phyloP scores from a whole-genome alignment of 2,888 invertebrate species.

The Tiphia femorata region DNA sequence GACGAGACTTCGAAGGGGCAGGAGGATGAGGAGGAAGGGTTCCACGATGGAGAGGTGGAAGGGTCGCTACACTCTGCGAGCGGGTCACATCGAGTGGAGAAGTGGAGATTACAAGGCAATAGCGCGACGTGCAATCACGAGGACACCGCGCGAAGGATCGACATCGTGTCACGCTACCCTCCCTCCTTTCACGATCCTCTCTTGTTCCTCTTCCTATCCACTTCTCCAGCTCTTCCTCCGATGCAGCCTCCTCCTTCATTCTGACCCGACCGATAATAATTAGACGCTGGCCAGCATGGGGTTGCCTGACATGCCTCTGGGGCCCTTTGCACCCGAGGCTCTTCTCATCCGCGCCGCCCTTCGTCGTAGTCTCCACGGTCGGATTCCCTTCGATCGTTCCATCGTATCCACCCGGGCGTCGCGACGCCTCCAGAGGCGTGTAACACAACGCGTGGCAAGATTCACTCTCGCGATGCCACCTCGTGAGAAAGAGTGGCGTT shows the following conservation, averaged over 20 bases:
- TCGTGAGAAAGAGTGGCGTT: too few species aligned
- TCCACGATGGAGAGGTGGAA: slow-evolving; percentile 7
- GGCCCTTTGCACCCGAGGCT: slow-evolving; percentile 30
- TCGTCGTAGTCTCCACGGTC: too few species aligned
- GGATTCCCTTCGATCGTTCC: too few species aligned
- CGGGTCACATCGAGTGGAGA: slow-evolving; percentile 39
- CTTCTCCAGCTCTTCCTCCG: slow-evolving; percentile 10
- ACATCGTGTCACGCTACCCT: slow-evolving; percentile 45
- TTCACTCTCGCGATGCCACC: too few species aligned
- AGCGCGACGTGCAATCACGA: slow-evolving; percentile 57
- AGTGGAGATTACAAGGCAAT: slow-evolving; percentile 58
- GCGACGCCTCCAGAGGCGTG: too few species aligned
- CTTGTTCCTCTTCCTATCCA: slow-evolving; percentile 8
- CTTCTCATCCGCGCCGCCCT: too few species aligned
- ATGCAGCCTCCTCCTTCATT: slow-evolving; percentile 42
- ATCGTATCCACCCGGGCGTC: too few species aligned
- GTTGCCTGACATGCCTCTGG: slow-evolving; percentile 28
- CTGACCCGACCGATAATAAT: slow-evolving; percentile 58
- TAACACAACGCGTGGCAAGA: too few species aligned
- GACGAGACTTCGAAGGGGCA: slow-evolving; percentile 25
- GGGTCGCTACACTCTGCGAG: too few species aligned
- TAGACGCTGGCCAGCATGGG: slow-evolving; percentile 44
- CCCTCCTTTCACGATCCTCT: not conserved
- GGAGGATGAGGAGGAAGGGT: slow-evolving; percentile 20
- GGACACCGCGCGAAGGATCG: slow-evolving; percentile 51